Evolutionary conservation across 2,797 vertebrate genomes (phyloP), one percentile per base, ranked within the genome.

Genomic region (Euthynnus affinis): DNA sequence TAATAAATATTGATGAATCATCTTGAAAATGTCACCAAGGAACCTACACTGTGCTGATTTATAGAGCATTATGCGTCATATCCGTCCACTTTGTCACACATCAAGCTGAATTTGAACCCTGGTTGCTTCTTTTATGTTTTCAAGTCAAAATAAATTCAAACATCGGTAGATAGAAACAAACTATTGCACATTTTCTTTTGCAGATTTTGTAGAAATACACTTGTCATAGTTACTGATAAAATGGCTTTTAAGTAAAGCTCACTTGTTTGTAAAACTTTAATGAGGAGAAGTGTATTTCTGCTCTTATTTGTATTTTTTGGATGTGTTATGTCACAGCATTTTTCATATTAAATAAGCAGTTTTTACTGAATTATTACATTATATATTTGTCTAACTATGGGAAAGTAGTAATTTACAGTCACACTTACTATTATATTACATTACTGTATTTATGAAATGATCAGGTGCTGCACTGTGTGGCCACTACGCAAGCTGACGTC

Each of bases 361-460:
- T 37, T 37, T 9, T 3, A 10, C 37, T 37, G 37, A 37, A 37
- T 32, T 51, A 32, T 14, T 51, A 15, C 13, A 14, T n/a, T 20
- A 12, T 20, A 46, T 34, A 20, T n/a, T n/a, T 56, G 23, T 46
- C 23, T 46, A 44, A 46, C 44, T 56, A 42, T 42, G 40, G 13
- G 40, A 13, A 58, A 25, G 27, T n/a, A 20, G 52, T 42, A 32
- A 57, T 55, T 55, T 42, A 49, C 42, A 44, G 15, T 44, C 42
- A 73, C 25, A 20, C 17, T 10, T 15, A 4, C 22, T 51, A 1
- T 48, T 29, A 40, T 34, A 62, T 42, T 64, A 29, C 17, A 34
- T 69, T 57, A 63, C 14, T 58, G 56, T 71, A 66, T 34, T 65
- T 8, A 32, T 74, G 42, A 51, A 52, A 60, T 59, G 15, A 62